phyloP scores from a whole-genome alignment of 2,113 vertebrate species.

The Cathartes aura region DNA sequence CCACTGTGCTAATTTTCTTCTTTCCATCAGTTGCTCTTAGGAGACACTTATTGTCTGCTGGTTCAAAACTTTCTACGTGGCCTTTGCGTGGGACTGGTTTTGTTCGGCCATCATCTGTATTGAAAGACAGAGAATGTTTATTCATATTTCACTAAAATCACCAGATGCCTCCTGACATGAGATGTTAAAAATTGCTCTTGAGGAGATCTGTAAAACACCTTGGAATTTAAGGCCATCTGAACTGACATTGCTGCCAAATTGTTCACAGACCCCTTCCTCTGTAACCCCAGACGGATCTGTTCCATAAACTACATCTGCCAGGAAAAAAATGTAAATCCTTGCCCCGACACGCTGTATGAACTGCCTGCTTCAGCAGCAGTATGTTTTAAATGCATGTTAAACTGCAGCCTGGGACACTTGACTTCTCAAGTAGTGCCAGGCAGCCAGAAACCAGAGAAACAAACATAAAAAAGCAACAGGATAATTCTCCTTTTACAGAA shows the following conservation, averaged over 20 bases:
- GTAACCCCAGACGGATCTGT: not conserved
- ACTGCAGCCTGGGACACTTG: not conserved
- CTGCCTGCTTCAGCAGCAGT: not conserved
- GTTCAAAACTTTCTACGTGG: conserved; percentile 86
- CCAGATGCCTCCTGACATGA: not conserved
- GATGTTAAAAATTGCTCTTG: not conserved
- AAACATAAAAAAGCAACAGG: not conserved
- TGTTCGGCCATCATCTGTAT: conserved; percentile 92
- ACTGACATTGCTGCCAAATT: not conserved
- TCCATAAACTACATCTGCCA: not conserved
- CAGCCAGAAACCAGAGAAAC: not conserved
- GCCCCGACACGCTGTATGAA: fast-evolving
- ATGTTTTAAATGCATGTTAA: not conserved
- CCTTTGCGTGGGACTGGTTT: conserved; percentile 93
- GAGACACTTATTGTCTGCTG: conserved; percentile 96
- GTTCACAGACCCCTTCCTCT: not conserved
- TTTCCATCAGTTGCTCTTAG: conserved; percentile 96
- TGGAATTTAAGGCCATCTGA: not conserved
- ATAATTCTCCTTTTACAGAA: not conserved
- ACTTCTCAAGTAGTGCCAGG: not conserved
- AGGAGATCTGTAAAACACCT: not conserved
- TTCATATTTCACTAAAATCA: not conserved
- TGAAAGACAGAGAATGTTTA: not conserved
- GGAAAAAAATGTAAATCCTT: not conserved
- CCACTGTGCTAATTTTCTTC: conserved; percentile 98